A percentile compares a stretch with the other conserved stretches of the same genome.
phyloP scores from a whole-genome alignment of 2,888 invertebrate species.

The Lochmaea crataegi region DNA sequence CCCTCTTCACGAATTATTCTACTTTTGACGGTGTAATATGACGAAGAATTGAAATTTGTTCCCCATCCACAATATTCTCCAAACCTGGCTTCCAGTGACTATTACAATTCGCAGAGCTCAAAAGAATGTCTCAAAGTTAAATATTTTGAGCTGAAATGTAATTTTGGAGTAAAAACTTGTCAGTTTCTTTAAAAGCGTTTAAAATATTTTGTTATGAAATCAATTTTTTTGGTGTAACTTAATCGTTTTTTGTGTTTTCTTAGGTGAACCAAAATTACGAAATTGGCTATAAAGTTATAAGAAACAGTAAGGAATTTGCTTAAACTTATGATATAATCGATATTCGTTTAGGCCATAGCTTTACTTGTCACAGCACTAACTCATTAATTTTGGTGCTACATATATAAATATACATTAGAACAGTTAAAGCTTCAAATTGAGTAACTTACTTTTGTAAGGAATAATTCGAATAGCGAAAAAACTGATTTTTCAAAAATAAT shows the following conservation, averaged over 20 bases:
- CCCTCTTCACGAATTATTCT: too few relatives aligned
- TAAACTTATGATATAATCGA: constrained; percentile 27
- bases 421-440: constrained; percentile 3
- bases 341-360: constrained; percentile 40
- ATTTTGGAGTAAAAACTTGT: too few relatives aligned
- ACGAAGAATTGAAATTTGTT: too few relatives aligned
- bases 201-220: background rate
- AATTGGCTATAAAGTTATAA: constrained; percentile 49
- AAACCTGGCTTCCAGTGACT: too few relatives aligned
- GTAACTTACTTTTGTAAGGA: background rate
- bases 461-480: constrained; percentile 13
- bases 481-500: background rate
- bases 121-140: too few relatives aligned
- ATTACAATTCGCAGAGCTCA: too few relatives aligned
- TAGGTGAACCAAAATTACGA: constrained; percentile 54
- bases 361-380: constrained; percentile 47
- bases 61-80: too few relatives aligned
- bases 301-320: constrained; percentile 50
- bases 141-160: too few relatives aligned
- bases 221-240: background rate
- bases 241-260: constrained; percentile 41
- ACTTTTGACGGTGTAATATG: too few relatives aligned
- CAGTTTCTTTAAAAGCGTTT: background rate
- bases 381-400: constrained; percentile 41
- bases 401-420: constrained; percentile 22